Evolutionary conservation across 2,888 invertebrate genomes (phyloP), one percentile per base, ranked within the genome.

Genomic region (Elysia crispata): DNA sequence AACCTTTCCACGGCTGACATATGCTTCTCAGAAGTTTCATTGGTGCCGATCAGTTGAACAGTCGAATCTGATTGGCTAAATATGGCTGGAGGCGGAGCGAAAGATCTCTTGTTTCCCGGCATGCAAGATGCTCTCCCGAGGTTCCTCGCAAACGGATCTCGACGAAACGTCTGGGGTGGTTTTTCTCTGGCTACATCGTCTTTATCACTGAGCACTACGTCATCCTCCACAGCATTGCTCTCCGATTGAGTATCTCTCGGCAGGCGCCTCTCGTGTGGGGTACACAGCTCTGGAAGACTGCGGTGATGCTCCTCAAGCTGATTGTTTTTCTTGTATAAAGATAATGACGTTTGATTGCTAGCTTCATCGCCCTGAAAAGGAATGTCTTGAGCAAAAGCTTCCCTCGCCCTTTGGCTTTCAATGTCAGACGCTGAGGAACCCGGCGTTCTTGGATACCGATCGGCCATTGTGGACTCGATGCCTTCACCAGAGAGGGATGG

Each of bases 31-130:
- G 0, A n/a, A n/a, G 49, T 30, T 18, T 25, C 41, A n/a, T 5
- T 70, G 69, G 30, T 70, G 69, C 13, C 33, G n/a, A 6, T 11
- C 41, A 41, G 11, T 11, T 41, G 41, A 41, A 41, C 41, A 41
- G 41, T 41, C 11, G 41, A 41, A 41, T 41, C 15, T 41, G 30
- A 30, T 23, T n/a, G 11, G 18, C 11, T 8, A 1, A 0, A n/a
- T 13, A 57, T 18, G n/a, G 73, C 54, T 23, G 79, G 79, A 25
- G 79, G 79, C 1, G 79, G 74, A 0, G 69, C 54, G 15, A 75
- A 15, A n/a, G 30, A 67, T 23, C 75, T 41, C 31, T 74, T 74
- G 57, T 79, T 79, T 18, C 74, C 79, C 5, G 79, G 79, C 67
- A 67, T 79, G 60, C 57, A 79, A 1, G 79, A 79, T 1, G 75